Conservation (phyloP, 1,140 invertebrate species). For the Pteromalus puparum region DNA sequence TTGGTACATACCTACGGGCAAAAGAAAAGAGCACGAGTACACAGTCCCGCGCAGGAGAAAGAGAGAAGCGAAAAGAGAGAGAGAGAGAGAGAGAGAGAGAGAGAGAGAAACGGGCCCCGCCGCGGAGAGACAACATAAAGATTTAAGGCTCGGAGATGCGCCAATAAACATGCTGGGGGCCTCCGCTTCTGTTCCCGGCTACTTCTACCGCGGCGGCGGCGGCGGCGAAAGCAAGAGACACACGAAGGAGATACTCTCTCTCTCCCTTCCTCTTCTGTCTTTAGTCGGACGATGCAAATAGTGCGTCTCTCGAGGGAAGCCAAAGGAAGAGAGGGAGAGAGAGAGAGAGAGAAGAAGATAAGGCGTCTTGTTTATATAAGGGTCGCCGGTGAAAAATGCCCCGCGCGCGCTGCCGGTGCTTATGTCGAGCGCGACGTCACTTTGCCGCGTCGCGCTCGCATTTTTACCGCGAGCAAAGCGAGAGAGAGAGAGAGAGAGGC, state of each 20-base stretch:
- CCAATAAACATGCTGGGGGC: constrained; percentile 74
- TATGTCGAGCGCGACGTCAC: constrained; percentile 47
- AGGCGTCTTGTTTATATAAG: constrained; percentile 46
- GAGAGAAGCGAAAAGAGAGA: background rate
- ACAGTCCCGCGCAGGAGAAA: background rate
- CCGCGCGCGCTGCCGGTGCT: constrained; percentile 15
- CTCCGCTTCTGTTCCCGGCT: constrained; percentile 71
- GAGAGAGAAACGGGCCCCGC: constrained; percentile 62
- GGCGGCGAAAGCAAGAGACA: constrained; percentile 51
- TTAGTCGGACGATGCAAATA: constrained; percentile 50
- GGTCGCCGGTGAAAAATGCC: constrained; percentile 32
- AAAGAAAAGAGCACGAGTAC: constrained; percentile 6
- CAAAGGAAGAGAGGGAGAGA: background rate
- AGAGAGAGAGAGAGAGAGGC: no score
- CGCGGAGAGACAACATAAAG: constrained; percentile 74
- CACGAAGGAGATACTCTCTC: constrained; percentile 42
- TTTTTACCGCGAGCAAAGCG: background rate
- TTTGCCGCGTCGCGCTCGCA: constrained; percentile 34
- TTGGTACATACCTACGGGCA: constrained; percentile 11
- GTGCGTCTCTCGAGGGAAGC: constrained; percentile 27
- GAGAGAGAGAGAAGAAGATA: constrained; percentile 31
- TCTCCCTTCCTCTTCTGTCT: constrained; percentile 51
- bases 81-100: background rate
- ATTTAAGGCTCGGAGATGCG: constrained; percentile 75
- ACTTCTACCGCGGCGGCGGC: constrained; percentile 57